Conservation (phyloP, 2,888 invertebrate species). For the Drosophila borborema region DNA sequence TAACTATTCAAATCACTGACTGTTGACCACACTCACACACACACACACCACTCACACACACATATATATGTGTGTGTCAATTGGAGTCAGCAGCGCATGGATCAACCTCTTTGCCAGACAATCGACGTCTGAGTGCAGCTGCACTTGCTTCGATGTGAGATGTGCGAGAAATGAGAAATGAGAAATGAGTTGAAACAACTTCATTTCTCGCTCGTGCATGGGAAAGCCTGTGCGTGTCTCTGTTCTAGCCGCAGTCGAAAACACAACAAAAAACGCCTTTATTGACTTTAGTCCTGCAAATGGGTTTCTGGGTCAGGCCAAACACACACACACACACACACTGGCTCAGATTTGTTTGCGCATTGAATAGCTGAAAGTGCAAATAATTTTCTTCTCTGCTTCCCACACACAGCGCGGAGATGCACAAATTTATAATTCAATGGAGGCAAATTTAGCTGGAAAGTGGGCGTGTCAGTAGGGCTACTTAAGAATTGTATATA, state of each 20-base stretch:
- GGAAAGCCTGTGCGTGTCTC: constrained; percentile 54
- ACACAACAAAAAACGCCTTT: constrained; percentile 28
- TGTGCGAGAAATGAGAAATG: constrained; percentile 6
- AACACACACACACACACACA: constrained; percentile 19
- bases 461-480: neutral
- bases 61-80: neutral
- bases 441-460: neutral
- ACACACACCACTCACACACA: neutral
- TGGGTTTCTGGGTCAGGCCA: constrained; percentile 73
- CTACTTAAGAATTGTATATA: too few species aligned
- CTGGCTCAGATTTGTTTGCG: constrained; percentile 42
- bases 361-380: constrained; percentile 38
- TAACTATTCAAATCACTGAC: constrained; percentile 67
- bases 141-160: constrained; percentile 14
- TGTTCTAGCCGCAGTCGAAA: constrained; percentile 37
- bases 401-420: neutral
- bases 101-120: constrained; percentile 20
- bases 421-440: constrained; percentile 17
- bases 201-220: constrained; percentile 13
- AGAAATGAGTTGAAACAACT: constrained; percentile 20
- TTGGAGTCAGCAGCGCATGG: constrained; percentile 17
- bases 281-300: constrained; percentile 75
- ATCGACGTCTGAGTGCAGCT: constrained; percentile 11
- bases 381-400: constrained; percentile 17
- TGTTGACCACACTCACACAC: constrained; percentile 50